Conservation (phyloP, 2,113 vertebrate species). For the Pseudolaguvia tuberculata region DNA sequence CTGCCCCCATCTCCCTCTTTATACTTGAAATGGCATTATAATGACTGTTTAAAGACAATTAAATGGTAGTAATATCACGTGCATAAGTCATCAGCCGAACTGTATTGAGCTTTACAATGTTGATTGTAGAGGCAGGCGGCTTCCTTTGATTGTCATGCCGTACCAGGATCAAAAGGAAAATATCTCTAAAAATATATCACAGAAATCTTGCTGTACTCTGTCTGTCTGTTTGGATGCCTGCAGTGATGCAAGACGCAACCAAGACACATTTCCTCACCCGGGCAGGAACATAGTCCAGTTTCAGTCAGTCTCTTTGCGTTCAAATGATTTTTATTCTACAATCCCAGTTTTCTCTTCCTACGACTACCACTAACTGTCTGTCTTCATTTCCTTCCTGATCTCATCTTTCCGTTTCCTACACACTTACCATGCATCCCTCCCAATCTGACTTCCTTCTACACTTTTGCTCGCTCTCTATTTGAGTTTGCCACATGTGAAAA, state of each 20-base stretch:
- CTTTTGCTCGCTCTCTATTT: not conserved
- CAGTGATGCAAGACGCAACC: slow-evolving; percentile 37
- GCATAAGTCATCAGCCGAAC: not conserved
- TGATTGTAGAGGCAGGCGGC: not conserved
- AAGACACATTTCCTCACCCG: slow-evolving; percentile 28
- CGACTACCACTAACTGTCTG: not conserved
- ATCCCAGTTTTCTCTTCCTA: slow-evolving; percentile 1
- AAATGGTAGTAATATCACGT: not conserved
- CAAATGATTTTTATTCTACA: slow-evolving; percentile 4
- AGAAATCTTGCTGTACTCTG: not conserved
- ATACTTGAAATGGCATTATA: not conserved
- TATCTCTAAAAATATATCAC: not conserved
- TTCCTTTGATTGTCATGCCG: slow-evolving; percentile 1
- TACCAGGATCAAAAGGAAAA: not conserved
- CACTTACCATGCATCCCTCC: not conserved
- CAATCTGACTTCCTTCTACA: slow-evolving; percentile 23
- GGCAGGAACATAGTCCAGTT: not conserved
- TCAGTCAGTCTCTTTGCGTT: not conserved
- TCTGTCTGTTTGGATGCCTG: slow-evolving; percentile 25
- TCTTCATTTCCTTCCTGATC: slow-evolving; percentile 26
- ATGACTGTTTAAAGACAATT: not conserved
- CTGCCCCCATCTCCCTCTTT: not conserved
- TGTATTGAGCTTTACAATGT: not conserved
- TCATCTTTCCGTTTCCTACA: slow-evolving; percentile 27
- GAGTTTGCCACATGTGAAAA: not conserved